Conservation (phyloP, 2,888 invertebrate genomes). For the Hymenopus coronatus region DNA sequence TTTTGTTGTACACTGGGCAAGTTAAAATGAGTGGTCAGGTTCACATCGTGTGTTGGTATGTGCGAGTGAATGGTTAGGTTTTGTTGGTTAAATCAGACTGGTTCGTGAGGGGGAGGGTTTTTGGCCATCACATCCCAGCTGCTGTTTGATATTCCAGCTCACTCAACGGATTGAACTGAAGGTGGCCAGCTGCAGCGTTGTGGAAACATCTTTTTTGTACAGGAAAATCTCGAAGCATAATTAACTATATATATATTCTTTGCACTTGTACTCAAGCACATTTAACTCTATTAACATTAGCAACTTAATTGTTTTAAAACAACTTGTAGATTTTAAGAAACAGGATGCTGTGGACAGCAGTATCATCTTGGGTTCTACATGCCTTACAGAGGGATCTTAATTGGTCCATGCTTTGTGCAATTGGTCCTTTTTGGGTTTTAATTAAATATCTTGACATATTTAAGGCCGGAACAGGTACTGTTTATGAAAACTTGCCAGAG, state of each 20-base stretch:
- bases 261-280: constrained; percentile 30
- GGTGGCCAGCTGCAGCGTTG: background rate
- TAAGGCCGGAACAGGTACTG: background rate
- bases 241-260: constrained; percentile 25
- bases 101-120: background rate
- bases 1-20: constrained; percentile 16
- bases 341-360: background rate
- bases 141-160: background rate
- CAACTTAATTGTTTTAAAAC: constrained; percentile 15
- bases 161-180: background rate
- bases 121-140: background rate
- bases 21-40: background rate
- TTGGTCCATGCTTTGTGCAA: background rate
- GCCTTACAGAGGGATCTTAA: constrained; percentile 8
- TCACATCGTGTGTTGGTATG: background rate
- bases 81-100: background rate
- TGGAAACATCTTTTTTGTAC: constrained; percentile 17
- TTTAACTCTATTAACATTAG: constrained; percentile 18
- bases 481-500: background rate
- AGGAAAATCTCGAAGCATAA: constrained; percentile 18
- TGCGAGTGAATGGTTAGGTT: constrained; percentile 6
- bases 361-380: constrained; percentile 13
- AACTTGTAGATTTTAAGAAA: constrained; percentile 1
- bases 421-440: background rate
- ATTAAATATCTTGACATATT: background rate